Percentiles rank a stretch among this genome's conserved stretches.
These are phyloP conservation scores for Chaenogobius annularis DNA, from an alignment of 2,113 vertebrate species.

Conservation along the genomic window DNA sequence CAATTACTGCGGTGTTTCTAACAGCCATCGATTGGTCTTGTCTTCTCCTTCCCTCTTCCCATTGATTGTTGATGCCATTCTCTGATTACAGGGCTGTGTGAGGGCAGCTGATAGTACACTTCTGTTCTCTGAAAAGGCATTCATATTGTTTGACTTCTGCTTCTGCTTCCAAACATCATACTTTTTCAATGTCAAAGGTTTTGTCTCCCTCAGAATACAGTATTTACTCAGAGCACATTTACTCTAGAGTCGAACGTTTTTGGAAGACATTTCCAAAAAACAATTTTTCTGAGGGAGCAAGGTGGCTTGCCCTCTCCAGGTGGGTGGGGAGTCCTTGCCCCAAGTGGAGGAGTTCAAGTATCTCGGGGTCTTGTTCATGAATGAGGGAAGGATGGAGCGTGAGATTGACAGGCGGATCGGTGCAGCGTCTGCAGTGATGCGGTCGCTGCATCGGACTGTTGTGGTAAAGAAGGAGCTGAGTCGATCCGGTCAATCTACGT, in stretches of 20 bases:
- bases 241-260: background rate
- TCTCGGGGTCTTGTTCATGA: too few relatives aligned
- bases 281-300: too few relatives aligned
- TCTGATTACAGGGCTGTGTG: slow-evolving; percentile 61
- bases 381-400: too few relatives aligned
- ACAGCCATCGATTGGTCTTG: slow-evolving; percentile 64
- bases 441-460: too few relatives aligned
- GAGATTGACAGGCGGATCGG: too few relatives aligned
- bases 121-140: slow-evolving; percentile 30
- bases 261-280: background rate
- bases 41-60: slow-evolving; percentile 58
- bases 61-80: slow-evolving; percentile 68
- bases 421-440: too few relatives aligned
- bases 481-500: too few relatives aligned
- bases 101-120: slow-evolving; percentile 60
- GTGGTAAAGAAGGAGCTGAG: too few relatives aligned
- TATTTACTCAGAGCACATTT: background rate
- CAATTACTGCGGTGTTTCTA: slow-evolving; percentile 60
- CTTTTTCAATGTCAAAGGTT: slow-evolving; percentile 16
- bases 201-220: background rate
- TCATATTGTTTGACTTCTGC: slow-evolving; percentile 5
- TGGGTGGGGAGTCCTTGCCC: too few relatives aligned
- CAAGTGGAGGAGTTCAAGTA: too few relatives aligned
- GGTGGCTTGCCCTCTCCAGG: too few relatives aligned
- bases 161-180: background rate